Evolutionary conservation across 30 jellyfish, hydroid and myxozoan genomes (phyloP).

Genomic region (Aurelia sp.): DNA sequence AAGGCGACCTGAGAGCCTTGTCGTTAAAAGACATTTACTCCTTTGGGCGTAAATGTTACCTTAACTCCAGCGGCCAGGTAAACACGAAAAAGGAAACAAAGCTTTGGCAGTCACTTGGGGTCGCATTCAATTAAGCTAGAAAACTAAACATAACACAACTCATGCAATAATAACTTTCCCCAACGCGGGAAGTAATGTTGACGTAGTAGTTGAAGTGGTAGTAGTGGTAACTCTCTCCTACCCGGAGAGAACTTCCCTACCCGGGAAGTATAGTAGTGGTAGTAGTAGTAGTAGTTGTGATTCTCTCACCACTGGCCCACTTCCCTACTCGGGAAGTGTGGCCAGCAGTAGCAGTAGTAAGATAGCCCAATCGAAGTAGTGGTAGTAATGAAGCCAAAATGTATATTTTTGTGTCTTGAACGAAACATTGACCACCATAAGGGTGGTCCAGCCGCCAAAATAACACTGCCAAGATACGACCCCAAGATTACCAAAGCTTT

Average conservation of each 20-base stretch:
- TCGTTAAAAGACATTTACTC: no score
- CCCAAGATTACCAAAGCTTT: conserved; percentile 12
- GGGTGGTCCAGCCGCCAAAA: conserved; percentile 38
- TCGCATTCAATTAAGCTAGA: conserved; percentile 9
- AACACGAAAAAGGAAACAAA: conserved; percentile 5
- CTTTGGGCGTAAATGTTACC: no score
- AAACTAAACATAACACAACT: background rate
- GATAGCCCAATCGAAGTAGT: background rate
- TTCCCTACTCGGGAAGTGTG: background rate
- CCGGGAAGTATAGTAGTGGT: conserved; percentile 17
- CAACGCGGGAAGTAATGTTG: background rate
- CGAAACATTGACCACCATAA: conserved; percentile 15
- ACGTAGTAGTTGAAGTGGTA: conserved; percentile 1
- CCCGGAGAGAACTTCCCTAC: conserved; percentile 3
- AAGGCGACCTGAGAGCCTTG: no score
- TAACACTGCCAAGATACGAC: conserved; percentile 2
- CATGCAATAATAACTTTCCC: background rate
- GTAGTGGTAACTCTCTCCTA: conserved; percentile 30
- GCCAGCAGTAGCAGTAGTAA: background rate
- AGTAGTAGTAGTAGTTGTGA: background rate
- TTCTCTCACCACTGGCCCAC: background rate
- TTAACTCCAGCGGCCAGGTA: conserved; percentile 32
- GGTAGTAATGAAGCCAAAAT: background rate
- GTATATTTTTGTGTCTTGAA: background rate
- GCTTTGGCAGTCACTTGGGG: conserved; percentile 39